These are phyloP conservation scores for Gymnocephalus cernua DNA, from an alignment of 2,113 vertebrate genomes.

Conservation along the genomic window DNA sequence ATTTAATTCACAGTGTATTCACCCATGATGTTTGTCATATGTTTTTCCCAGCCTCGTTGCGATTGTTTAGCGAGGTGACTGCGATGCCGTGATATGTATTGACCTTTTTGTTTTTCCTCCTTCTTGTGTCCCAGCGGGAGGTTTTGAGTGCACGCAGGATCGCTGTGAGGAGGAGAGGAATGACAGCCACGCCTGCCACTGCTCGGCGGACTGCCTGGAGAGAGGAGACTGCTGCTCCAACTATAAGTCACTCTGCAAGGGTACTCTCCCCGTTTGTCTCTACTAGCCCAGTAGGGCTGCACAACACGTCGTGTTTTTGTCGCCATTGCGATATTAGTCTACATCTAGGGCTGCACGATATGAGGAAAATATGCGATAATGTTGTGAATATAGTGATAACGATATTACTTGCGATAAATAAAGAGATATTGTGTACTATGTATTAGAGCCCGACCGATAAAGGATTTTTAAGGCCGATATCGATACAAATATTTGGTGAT, in stretches of 20 bases:
- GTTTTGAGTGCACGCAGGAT: constrained; percentile 92
- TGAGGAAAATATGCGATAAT: too few relatives aligned
- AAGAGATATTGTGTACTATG: too few relatives aligned
- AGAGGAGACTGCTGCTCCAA: constrained; percentile 96
- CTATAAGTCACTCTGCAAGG: constrained; percentile 93
- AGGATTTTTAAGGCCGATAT: too few relatives aligned
- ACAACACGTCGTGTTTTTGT: too few relatives aligned
- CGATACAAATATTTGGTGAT: too few relatives aligned
- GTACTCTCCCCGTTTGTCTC: constrained; percentile 62
- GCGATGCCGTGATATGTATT: not conserved
- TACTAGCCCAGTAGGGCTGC: too few relatives aligned
- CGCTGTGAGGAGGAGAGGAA: constrained; percentile 92
- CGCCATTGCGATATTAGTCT: too few relatives aligned
- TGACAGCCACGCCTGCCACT: constrained; percentile 93
- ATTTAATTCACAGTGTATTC: not conserved
- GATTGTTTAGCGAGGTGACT: too few relatives aligned
- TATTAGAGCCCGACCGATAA: too few relatives aligned
- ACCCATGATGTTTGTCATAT: not conserved
- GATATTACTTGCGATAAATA: too few relatives aligned
- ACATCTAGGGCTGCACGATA: too few relatives aligned
- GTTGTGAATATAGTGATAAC: too few relatives aligned
- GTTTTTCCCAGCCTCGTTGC: not conserved
- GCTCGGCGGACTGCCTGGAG: constrained; percentile 93
- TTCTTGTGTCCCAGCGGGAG: constrained; percentile 84
- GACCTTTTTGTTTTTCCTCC: not conserved